These are phyloP conservation scores for Aphrocallistes beatrix DNA, from an alignment of 37 sponge, comb jelly and placozoan species.

Conservation along the genomic window DNA sequence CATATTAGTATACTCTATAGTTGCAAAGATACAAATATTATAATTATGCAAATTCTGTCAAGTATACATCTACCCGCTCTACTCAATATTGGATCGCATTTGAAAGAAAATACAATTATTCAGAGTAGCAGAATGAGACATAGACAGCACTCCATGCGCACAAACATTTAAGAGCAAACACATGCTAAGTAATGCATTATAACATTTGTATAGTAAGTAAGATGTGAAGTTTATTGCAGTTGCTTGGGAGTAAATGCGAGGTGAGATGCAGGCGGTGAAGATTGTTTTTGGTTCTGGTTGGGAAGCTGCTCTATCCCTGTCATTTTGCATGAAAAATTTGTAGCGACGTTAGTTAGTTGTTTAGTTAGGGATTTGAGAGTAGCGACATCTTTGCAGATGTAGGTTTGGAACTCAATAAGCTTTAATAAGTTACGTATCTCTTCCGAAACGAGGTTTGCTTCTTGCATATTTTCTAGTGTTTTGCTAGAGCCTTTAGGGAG, in stretches of 20 bases:
- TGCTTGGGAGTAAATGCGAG: background rate
- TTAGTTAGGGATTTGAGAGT: constrained; percentile 47
- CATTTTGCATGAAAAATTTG: background rate
- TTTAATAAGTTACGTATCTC: constrained; percentile 47
- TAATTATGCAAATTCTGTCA: no score
- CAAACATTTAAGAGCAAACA: no score
- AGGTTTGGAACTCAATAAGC: constrained; percentile 56
- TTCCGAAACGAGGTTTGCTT: constrained; percentile 17
- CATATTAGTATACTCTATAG: no score
- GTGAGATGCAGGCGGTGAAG: background rate
- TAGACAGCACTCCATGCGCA: no score
- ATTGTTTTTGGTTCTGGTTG: background rate
- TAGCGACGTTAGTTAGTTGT: constrained; percentile 21
- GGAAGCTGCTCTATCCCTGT: background rate
- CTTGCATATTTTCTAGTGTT: background rate
- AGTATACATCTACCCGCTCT: no score
- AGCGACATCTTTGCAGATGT: constrained; percentile 41
- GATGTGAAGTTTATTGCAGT: no score
- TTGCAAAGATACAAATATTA: no score
- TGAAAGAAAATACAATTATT: no score
- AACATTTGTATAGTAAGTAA: no score
- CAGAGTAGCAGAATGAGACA: no score
- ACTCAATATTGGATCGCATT: no score
- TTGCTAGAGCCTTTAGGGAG: background rate
- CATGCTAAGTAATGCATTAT: no score